A percentile compares a stretch with the other conserved stretches of the same genome.
Evolutionary conservation across 2,888 invertebrate species (phyloP).

Genomic region (Lepas anatifera): DNA sequence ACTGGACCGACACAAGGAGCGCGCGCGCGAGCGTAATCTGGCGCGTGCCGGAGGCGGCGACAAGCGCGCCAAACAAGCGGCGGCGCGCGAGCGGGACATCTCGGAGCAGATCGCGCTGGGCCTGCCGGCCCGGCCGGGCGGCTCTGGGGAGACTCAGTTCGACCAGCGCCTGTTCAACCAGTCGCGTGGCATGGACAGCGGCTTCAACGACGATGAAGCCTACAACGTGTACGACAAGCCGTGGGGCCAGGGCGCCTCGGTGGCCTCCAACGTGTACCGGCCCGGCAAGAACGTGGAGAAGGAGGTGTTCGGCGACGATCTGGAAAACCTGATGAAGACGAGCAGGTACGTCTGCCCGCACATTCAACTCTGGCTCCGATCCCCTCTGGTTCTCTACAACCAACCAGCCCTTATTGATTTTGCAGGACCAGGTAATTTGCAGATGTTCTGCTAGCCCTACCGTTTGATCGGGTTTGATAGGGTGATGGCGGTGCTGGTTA

Average conservation of each 20-base stretch:
- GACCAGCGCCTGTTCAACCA: constrained; percentile 95
- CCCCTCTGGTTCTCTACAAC: no score
- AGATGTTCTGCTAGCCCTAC: no score
- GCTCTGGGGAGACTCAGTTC: constrained; percentile 65
- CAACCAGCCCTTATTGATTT: no score
- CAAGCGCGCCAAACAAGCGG: constrained; percentile 70
- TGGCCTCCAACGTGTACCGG: constrained; percentile 80
- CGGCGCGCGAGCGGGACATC: constrained; percentile 89
- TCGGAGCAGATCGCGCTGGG: constrained; percentile 98
- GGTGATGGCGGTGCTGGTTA: no score
- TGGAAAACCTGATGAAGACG: constrained; percentile 77
- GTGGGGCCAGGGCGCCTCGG: constrained; percentile 78
- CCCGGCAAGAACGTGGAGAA: constrained; percentile 77
- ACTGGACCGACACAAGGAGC: constrained; percentile 76
- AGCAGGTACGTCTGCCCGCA: constrained; percentile 57
- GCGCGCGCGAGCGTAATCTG: constrained; percentile 84
- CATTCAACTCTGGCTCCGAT: no score
- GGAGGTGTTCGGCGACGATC: constrained; percentile 79
- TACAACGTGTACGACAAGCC: constrained; percentile 98
- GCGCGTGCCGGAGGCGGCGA: constrained; percentile 90
- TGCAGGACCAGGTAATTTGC: not conserved
- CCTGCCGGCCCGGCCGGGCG: constrained; percentile 65
- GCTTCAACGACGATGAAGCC: constrained; percentile 91
- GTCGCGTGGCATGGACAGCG: constrained; percentile 81
- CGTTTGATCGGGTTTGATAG: no score